A percentile compares a stretch with the other conserved stretches of the same genome.
These are phyloP conservation scores for Drosophila longiperda DNA, from an alignment of 2,888 invertebrate genomes.

Conservation along the genomic window DNA sequence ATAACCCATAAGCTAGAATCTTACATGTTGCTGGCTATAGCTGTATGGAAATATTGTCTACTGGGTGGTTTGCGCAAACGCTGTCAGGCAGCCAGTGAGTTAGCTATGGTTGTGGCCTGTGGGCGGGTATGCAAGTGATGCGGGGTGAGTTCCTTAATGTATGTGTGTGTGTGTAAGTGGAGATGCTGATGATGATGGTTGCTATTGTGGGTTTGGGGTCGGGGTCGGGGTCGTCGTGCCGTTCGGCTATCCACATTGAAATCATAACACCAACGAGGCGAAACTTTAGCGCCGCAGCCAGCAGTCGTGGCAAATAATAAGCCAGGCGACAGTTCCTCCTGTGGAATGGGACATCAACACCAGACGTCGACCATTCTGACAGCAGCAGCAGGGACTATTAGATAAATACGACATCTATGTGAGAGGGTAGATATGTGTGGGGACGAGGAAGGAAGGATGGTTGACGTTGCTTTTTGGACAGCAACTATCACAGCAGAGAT, in stretches of 20 bases:
- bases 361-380: slow-evolving; percentile 75
- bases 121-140: slow-evolving; percentile 38
- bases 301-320: slow-evolving; percentile 80
- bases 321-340: slow-evolving; percentile 72
- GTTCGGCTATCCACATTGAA: slow-evolving; percentile 80
- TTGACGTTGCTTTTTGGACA: slow-evolving; percentile 38
- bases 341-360: slow-evolving; percentile 58
- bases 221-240: slow-evolving; percentile 68
- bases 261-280: slow-evolving; percentile 80
- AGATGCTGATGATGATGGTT: slow-evolving; percentile 76
- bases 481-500: slow-evolving; percentile 37
- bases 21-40: not conserved
- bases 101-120: slow-evolving; percentile 71
- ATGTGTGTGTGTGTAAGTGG: slow-evolving; percentile 39
- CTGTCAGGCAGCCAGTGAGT: slow-evolving; percentile 68
- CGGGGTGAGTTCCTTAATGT: slow-evolving; percentile 11
- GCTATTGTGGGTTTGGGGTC: slow-evolving; percentile 56
- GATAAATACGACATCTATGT: slow-evolving; percentile 69
- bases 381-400: slow-evolving; percentile 75
- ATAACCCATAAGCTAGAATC: not conserved
- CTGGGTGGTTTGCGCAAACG: slow-evolving; percentile 72
- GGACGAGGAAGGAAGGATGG: slow-evolving; percentile 6
- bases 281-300: slow-evolving; percentile 79
- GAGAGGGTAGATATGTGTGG: not conserved
- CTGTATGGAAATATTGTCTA: slow-evolving; percentile 29